Evolutionary conservation across 1,140 invertebrate species (phyloP).

Genomic region (Papilio aristodemus): DNA sequence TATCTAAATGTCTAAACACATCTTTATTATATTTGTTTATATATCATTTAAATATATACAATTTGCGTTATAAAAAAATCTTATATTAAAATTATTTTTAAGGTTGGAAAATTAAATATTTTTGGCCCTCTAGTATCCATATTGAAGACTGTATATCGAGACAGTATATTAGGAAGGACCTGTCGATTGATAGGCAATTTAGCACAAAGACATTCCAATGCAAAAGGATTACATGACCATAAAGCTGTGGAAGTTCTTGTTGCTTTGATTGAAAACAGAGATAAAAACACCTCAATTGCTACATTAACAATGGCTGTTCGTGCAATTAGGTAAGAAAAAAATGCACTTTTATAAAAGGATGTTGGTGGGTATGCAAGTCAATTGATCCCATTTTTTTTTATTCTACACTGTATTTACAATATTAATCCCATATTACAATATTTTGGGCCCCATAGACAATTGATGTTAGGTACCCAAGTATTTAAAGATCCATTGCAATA

Average conservation of each 20-base stretch:
- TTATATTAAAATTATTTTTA: slow-evolving; percentile 36
- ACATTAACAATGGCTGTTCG: slow-evolving; percentile 78
- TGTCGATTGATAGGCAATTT: slow-evolving; percentile 77
- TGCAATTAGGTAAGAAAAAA: slow-evolving; percentile 71
- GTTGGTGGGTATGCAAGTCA: too few species aligned
- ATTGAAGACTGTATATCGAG: slow-evolving; percentile 71
- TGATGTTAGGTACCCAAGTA: too few species aligned
- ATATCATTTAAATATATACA: too few species aligned
- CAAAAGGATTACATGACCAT: slow-evolving; percentile 70
- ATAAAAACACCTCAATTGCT: slow-evolving; percentile 72
- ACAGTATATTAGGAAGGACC: slow-evolving; percentile 74
- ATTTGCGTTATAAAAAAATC: not conserved
- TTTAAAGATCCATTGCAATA: too few species aligned
- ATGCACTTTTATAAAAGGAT: not conserved
- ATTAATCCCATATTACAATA: too few species aligned
- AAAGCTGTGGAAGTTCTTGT: slow-evolving; percentile 70
- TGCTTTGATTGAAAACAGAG: slow-evolving; percentile 67
- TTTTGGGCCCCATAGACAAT: too few species aligned
- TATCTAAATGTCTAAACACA: too few species aligned
- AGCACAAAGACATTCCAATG: slow-evolving; percentile 66
- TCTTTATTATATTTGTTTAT: too few species aligned
- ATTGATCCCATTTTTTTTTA: too few species aligned
- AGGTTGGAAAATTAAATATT: slow-evolving; percentile 72
- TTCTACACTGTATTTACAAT: too few species aligned
- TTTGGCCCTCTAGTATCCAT: slow-evolving; percentile 68